A percentile compares a stretch with the other conserved stretches of the same genome.
Evolutionary conservation across 2,113 vertebrate genomes (phyloP).

Genomic region (Maccullochella peelii): DNA sequence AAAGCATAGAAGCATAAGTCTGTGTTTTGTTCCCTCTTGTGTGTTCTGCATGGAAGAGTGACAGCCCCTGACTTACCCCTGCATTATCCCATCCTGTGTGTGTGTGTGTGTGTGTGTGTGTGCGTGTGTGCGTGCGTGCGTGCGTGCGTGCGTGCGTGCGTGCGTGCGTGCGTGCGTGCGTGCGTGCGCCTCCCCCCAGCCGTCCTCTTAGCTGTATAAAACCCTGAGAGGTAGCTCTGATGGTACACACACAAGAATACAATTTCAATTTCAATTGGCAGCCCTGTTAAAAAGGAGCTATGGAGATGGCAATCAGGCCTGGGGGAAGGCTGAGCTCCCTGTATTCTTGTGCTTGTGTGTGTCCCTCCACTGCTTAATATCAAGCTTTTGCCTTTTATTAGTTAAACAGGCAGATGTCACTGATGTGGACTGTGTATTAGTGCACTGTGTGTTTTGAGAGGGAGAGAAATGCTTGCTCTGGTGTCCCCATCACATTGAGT

Average conservation of each 20-base stretch:
- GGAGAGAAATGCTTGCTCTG: conserved; percentile 19
- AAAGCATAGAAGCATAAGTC: conserved; percentile 69
- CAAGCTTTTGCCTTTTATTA: conserved; percentile 74
- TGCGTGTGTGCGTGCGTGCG: conserved; percentile 32
- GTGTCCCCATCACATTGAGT: conserved; percentile 74
- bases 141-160: too few relatives aligned
- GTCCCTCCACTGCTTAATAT: conserved; percentile 66
- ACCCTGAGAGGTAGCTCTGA: conserved; percentile 78
- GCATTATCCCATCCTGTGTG: conserved; percentile 64
- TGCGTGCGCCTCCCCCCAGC: not conserved
- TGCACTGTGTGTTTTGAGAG: conserved; percentile 40
- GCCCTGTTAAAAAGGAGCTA: conserved; percentile 76
- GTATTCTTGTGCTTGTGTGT: conserved; percentile 44
- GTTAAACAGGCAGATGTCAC: conserved; percentile 79
- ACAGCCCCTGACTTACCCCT: conserved; percentile 73
- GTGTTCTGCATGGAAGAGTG: conserved; percentile 68
- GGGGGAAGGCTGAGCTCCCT: conserved; percentile 63
- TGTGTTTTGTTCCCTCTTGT: conserved; percentile 73
- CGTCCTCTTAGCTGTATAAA: conserved; percentile 74
- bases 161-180: too few relatives aligned
- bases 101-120: conserved; percentile 24
- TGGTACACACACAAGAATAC: conserved; percentile 80
- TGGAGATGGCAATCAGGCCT: conserved; percentile 82
- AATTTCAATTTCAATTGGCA: conserved; percentile 85
- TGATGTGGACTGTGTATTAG: conserved; percentile 68